Base-by-base conservation (phyloP, 1,140 invertebrate genomes). In the Dryas iulia region DNA sequence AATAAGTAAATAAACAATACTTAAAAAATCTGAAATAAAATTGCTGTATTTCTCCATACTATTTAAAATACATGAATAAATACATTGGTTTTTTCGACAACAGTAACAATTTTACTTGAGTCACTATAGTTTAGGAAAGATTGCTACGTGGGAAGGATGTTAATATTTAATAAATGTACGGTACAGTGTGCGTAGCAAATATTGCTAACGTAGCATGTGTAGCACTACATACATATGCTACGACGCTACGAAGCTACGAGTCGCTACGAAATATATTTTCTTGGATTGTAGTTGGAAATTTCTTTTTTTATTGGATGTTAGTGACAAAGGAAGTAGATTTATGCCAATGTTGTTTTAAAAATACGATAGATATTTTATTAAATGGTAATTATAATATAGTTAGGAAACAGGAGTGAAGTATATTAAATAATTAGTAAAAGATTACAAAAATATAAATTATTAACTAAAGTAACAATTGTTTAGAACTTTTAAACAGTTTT, bases 81-180 rank as follows among this genome's bases (percentile, higher is more conserved):
- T n/a, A n/a, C n/a, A n/a, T n/a, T n/a, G n/a, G n/a, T n/a, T n/a
- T n/a, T n/a, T n/a, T n/a, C n/a, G n/a, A 28, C 26, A 28, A 6
- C 6, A 14, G 18, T 47, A 47, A 18, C 2, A 47, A 21, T 47
- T 47, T 47, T 14, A 47, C 39, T 47, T 21, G 14, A 47, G 39
- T 8, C 39, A 47, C 14, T 35, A 35, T 18, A 47, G 39, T 47
- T 47, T 47, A 18, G 14, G 5, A 47, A 47, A 47, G 39, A 47
- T 47, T 18, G n/a, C 39, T 47, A 47, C 39, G 39, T 10, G 14
- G n/a, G n/a, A 35, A 11, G 33, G 5, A 1, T 47, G n/a, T 47
- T 18, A 47, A 47, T 47, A 47, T 47, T 47, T 47, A 47, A 47
- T 47, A 47, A 47, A 47, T 47, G 14, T 47, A 47, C 39, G 39